Evolutionary conservation across 2,888 invertebrate species (phyloP).

Genomic region (Trachelus iudaicus): DNA sequence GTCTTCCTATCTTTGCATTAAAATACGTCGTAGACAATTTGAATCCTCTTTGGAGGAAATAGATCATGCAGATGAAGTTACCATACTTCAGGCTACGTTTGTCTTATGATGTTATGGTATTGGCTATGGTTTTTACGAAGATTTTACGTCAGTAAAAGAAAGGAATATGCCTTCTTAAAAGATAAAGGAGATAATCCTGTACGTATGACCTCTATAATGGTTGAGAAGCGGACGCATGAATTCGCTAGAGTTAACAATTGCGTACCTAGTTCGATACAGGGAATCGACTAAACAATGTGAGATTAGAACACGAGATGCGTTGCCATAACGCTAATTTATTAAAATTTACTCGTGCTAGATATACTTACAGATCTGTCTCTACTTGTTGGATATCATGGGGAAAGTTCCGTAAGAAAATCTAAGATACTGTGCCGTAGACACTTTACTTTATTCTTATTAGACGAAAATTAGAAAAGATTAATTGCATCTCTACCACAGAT

Average conservation of each 20-base stretch:
- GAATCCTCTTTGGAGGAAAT: neutral
- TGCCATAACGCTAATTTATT: neutral
- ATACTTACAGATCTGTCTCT: neutral
- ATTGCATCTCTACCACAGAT: neutral
- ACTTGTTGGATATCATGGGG: neutral
- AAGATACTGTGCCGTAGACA: neutral
- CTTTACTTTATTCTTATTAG: neutral
- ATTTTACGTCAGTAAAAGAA: conserved; percentile 7
- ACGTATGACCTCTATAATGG: neutral
- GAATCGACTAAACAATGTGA: neutral
- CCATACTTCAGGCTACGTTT: neutral
- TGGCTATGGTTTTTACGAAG: conserved; percentile 13
- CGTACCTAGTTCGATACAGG: neutral
- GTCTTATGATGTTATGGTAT: neutral
- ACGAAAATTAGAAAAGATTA: neutral
- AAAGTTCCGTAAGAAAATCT: neutral
- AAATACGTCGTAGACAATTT: conserved; percentile 1
- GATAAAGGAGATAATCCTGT: neutral
- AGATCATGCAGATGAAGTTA: neutral
- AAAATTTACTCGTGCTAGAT: neutral
- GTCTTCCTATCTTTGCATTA: conserved; percentile 3
- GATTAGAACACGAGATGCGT: neutral
- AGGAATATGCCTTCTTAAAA: conserved; percentile 4
- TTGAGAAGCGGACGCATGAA: neutral
- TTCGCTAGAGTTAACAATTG: neutral